phyloP scores from a whole-genome alignment of 92 coral and sea anemone species.

The Montipora capitata region DNA sequence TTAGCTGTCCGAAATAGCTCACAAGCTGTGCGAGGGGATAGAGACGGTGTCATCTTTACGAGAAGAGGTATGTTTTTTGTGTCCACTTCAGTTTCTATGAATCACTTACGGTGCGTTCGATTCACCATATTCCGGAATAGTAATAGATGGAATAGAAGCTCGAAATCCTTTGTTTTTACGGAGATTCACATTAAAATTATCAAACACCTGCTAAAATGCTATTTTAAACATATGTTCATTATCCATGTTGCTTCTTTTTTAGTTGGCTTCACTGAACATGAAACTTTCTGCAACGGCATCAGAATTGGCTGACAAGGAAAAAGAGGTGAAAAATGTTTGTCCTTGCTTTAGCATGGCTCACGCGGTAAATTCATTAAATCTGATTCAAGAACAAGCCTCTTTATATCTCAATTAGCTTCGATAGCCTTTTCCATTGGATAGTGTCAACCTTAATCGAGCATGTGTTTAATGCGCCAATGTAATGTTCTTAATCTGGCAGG shows the following conservation, averaged over 20 bases:
- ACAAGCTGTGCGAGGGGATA: not conserved
- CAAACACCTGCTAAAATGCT: no score
- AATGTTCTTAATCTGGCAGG: not conserved
- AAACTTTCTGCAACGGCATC: not conserved
- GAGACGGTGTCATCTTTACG: conserved; percentile 2
- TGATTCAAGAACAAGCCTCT: no score
- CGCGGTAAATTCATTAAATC: no score
- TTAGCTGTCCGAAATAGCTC: not conserved
- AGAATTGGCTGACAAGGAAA: not conserved
- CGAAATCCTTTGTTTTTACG: no score
- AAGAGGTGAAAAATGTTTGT: not conserved
- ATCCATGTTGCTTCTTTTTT: not conserved
- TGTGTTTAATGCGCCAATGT: not conserved
- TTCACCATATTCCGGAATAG: not conserved
- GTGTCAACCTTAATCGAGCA: no score
- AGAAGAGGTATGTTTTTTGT: not conserved
- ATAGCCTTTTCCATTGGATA: no score
- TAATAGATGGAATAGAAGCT: no score
- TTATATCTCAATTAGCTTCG: no score
- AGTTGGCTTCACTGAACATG: not conserved
- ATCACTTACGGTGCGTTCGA: not conserved
- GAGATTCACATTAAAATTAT: no score
- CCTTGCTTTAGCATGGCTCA: no score
- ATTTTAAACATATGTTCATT: no score
- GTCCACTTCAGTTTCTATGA: no score